A percentile compares a stretch with the other conserved stretches of the same genome.
phyloP scores from a whole-genome alignment of 1,140 invertebrate genomes.

The Augochlora pura region DNA sequence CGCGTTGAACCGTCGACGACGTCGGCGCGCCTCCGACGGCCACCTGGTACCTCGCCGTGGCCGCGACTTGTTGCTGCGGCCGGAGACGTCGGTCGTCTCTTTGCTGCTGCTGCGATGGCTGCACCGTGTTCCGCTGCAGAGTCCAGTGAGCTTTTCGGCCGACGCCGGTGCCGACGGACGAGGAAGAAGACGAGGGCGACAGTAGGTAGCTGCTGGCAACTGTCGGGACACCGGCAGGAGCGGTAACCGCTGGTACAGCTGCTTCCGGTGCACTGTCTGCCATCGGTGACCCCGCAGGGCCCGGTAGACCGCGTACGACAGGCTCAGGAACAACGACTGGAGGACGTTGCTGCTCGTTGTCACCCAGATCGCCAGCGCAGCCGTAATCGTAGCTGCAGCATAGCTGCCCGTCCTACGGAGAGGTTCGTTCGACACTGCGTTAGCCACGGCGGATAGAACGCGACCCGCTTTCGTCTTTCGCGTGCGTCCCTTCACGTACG shows the following conservation, averaged over 20 bases:
- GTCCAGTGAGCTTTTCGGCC: constrained; percentile 15
- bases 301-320: constrained; percentile 59
- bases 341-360: constrained; percentile 60
- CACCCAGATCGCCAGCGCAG: constrained; percentile 80
- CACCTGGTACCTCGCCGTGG: constrained; percentile 37
- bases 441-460: constrained; percentile 60
- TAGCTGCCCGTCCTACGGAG: constrained; percentile 82
- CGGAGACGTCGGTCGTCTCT: background rate
- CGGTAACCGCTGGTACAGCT: constrained; percentile 74
- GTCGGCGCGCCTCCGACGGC: constrained; percentile 37
- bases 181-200: constrained; percentile 53
- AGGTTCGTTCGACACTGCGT: constrained; percentile 61
- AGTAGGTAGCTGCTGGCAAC: constrained; percentile 39
- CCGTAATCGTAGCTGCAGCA: constrained; percentile 84
- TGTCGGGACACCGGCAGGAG: constrained; percentile 17
- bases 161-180: constrained; percentile 28
- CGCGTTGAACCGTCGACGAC: constrained; percentile 32
- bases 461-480: constrained; percentile 20
- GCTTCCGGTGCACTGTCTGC: constrained; percentile 72
- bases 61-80: constrained; percentile 6
- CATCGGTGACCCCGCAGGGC: constrained; percentile 65
- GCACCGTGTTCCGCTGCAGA: constrained; percentile 17
- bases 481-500: background rate
- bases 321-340: constrained; percentile 61
- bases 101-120: constrained; percentile 17